Base-by-base conservation (phyloP, 1,140 invertebrate species). In the Caligus rogercresseyi region DNA sequence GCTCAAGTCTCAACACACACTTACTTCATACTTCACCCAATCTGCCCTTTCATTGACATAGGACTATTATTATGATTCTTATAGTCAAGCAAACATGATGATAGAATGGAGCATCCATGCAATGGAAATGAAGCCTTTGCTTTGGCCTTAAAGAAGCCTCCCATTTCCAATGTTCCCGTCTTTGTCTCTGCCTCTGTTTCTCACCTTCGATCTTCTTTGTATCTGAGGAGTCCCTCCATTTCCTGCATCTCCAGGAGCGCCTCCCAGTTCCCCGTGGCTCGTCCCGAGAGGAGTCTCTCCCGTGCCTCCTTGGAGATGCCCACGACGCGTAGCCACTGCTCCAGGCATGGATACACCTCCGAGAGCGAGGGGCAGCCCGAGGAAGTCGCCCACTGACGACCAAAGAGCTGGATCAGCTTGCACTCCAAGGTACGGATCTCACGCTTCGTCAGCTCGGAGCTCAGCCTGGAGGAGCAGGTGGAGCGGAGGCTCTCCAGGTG, bases 391-490 rank as follows among this genome's bases (percentile, higher is more conserved):
- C 95, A 76, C 78, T 94, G 86, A 64, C 84, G 81, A 26, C 89
- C 89, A 72, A 93, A 95, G 67, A 93, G 78, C 73, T 91, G 90
- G 64, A 96, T 85, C 61, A 97, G 74, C 74, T 97, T 97, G 25
- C 86, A 87, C 83, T 95, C 92, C 54, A 93, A 76, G 57, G 85
- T 88, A 67, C 89, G 80, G 70, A 95, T 95, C 80, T 95, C 90
- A 71, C 93, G 87, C 72, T 93, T 89, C 51, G 90, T 95, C 66
- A 96, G 78, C 74, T 89, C 87, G 53, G 85, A 25, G 16, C 54
- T 25, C 4, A 56, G 11, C n/a, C n/a, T n/a, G 58, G 88, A 89
- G 19, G 85, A 84, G 77, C 90, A 95, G 78, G 89, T 83, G 58
- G 88, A 92, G 71, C 91, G 79, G 67, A 96, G 78, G 57, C 87